Evolutionary conservation across 2,113 vertebrate species (phyloP).

Genomic region (Syngnathus floridae): DNA sequence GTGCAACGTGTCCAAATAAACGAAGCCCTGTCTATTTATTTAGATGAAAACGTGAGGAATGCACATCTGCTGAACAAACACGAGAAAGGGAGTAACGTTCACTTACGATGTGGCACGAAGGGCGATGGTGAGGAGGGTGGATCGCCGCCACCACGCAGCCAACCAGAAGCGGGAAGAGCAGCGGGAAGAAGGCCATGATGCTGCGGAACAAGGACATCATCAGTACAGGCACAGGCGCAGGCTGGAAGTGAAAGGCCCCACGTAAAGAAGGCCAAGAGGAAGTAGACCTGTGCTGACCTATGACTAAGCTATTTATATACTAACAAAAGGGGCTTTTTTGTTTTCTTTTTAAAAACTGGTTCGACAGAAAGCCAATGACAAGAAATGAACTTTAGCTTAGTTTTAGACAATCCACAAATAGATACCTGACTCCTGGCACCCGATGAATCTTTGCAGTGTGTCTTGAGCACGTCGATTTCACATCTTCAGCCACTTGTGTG

Average conservation of each 20-base stretch:
- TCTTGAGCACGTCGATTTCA: constrained; percentile 48
- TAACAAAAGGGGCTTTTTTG: constrained; percentile 34
- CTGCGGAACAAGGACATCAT: constrained; percentile 55
- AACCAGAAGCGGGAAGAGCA: constrained; percentile 72
- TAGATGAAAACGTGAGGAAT: background rate
- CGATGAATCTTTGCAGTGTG: constrained; percentile 30
- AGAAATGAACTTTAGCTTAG: background rate
- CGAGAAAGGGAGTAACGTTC: background rate
- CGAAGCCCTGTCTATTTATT: background rate
- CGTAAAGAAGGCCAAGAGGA: constrained; percentile 37
- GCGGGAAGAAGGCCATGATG: constrained; percentile 76
- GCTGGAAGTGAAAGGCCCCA: constrained; percentile 10
- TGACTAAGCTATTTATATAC: constrained; percentile 28
- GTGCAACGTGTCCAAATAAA: constrained; percentile 29
- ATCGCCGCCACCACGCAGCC: constrained; percentile 56
- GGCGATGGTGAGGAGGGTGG: constrained; percentile 45
- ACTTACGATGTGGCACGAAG: constrained; percentile 79
- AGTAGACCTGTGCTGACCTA: constrained; percentile 28
- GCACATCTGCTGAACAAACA: background rate
- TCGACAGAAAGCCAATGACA: background rate
- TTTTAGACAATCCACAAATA: constrained; percentile 1
- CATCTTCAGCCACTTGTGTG: constrained; percentile 34
- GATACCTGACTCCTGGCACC: constrained; percentile 56
- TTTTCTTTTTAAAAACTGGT: constrained; percentile 4
- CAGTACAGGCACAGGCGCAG: constrained; percentile 30